Base-by-base conservation (phyloP, 2,797 vertebrate species). In the Gambelia wislizenii region DNA sequence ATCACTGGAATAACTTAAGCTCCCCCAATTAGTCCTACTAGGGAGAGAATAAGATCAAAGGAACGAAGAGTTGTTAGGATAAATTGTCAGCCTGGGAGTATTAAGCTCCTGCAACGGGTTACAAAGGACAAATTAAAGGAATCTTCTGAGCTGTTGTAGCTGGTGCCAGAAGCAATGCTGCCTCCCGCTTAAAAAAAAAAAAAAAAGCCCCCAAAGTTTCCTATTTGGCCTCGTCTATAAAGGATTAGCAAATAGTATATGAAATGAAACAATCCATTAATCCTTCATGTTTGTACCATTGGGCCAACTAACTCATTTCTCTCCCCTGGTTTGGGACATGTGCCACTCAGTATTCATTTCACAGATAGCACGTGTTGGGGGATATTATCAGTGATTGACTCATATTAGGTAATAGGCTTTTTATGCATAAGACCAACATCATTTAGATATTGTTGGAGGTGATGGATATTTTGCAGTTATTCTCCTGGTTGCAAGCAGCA, bases 21-120 rank as follows among this genome's bases (percentile, higher is more conserved):
- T 75, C 47, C 10, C 30, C 54, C 87, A 83, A 88, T 82, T 83
- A 88, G 70, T 82, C 87, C 87, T 75, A 49, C 69, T 75, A 83
- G 79, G 70, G 54, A 88, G 70, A 10, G 56, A 88, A 83, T 64
- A 36, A 49, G 79, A 83, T 88, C 79, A 88, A 88, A 88, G 79
- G 79, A 74, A 87, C 8, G 52, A 80, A 72, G 67, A 72, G 39
- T 59, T 87, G 78, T 82, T 44, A 14, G 44, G 79, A 88, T 88
- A 83, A 75, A 83, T 49, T 82, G 44, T 70, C 79, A 88, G 87
- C 33, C 79, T 83, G 69, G 79, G 79, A 75, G 39, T 75, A 83
- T 75, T 49, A 88, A 88, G 79, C 79, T 44, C 64, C 67, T 74
- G 52, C 52, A 82, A 61, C 47, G 27, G 89, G 44, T 36, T 36